Conservation (phyloP, 2,113 vertebrate species). For the Lipotes vexillifer region DNA sequence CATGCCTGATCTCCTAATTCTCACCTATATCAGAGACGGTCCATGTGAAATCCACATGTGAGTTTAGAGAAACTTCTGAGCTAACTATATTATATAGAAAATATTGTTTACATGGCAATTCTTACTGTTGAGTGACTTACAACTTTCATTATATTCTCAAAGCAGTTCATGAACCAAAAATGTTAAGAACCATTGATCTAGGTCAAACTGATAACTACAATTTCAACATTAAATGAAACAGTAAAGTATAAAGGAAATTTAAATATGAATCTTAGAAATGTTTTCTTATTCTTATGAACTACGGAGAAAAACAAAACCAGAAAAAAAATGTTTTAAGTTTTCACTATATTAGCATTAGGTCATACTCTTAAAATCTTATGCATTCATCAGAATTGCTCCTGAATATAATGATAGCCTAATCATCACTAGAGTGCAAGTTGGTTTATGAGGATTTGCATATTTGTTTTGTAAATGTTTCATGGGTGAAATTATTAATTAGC, state of each 20-base stretch:
- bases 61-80: conserved; percentile 3
- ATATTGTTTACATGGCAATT: neutral
- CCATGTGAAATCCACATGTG: neutral
- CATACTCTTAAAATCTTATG: conserved; percentile 57
- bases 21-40: neutral
- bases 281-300: conserved; percentile 57
- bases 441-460: conserved; percentile 64
- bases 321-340: conserved; percentile 46
- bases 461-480: conserved; percentile 71
- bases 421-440: conserved; percentile 42
- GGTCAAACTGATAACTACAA: neutral
- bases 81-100: neutral
- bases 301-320: conserved; percentile 32
- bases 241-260: neutral
- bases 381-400: conserved; percentile 49
- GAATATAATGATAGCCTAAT: conserved; percentile 65
- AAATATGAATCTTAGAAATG: conserved; percentile 4
- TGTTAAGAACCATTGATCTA: neutral
- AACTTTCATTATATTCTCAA: conserved; percentile 39
- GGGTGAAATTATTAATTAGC: conserved; percentile 73
- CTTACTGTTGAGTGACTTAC: conserved; percentile 13
- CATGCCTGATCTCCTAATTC: neutral
- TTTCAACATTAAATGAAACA: conserved; percentile 33
- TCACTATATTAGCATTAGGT: conserved; percentile 58
- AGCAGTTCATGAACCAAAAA: conserved; percentile 23